phyloP scores from a whole-genome alignment of 2,797 vertebrate species.

The Tiaroga cobitis region DNA sequence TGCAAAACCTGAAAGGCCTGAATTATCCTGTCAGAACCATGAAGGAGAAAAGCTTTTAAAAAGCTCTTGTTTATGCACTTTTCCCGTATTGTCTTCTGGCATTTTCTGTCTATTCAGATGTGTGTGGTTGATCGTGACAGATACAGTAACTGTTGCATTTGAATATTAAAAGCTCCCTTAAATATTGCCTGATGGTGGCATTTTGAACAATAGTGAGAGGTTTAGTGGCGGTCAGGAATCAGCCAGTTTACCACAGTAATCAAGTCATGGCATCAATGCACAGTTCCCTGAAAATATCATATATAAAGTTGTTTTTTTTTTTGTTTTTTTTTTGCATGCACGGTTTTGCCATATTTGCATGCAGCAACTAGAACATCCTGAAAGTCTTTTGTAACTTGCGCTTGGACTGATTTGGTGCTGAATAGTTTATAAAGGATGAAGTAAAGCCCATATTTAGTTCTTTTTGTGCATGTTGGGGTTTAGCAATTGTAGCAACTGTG shows the following conservation, averaged over 20 bases:
- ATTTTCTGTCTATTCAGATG: background rate
- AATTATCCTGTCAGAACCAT: conserved; percentile 6
- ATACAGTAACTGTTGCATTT: background rate
- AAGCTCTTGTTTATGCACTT: background rate
- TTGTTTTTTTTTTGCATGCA: too few species aligned
- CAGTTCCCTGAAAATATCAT: background rate
- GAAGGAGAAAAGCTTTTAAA: conserved; percentile 1
- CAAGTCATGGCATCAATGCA: background rate
- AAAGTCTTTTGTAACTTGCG: background rate
- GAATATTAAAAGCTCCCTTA: background rate
- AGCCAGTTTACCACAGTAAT: background rate
- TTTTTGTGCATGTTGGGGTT: background rate
- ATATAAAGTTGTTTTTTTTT: background rate
- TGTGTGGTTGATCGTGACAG: background rate
- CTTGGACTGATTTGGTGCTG: background rate
- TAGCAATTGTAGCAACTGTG: background rate
- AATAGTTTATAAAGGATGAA: background rate
- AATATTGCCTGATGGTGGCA: too few species aligned
- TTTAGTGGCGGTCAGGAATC: too few species aligned
- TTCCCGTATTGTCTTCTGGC: background rate
- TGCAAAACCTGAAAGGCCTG: conserved; percentile 3
- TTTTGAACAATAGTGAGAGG: too few species aligned
- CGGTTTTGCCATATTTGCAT: background rate
- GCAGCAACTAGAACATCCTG: background rate
- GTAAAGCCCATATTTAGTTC: background rate